Evolutionary conservation across 2,797 vertebrate species (phyloP).

Genomic region (Pantherophis alleghaniensis): DNA sequence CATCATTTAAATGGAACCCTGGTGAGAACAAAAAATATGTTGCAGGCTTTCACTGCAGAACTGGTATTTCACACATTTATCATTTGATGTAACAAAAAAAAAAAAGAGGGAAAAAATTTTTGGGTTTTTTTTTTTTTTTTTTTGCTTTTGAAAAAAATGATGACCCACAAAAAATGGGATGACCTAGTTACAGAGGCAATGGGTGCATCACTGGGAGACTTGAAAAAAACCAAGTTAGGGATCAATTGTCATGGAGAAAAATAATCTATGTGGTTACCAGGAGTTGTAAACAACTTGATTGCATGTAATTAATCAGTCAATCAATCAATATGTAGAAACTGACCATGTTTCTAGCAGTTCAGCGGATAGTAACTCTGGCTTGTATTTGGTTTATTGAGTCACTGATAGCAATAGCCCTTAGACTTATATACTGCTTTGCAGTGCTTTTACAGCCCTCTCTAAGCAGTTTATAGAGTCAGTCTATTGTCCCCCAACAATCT

Average conservation of each 20-base stretch:
- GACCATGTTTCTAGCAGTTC: background rate
- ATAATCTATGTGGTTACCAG: background rate
- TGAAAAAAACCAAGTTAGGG: background rate
- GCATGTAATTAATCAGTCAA: background rate
- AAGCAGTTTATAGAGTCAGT: no score
- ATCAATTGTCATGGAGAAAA: background rate
- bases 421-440: no score
- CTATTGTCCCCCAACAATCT: no score
- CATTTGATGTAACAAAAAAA: background rate
- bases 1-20: background rate
- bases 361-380: background rate
- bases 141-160: background rate
- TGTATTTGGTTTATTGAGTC: background rate
- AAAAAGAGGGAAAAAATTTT: background rate
- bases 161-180: background rate
- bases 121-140: no score
- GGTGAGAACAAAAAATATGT: background rate
- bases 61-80: background rate
- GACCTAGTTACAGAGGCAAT: background rate
- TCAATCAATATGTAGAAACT: background rate
- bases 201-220: background rate
- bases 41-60: background rate
- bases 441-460: no score
- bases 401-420: background rate
- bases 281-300: background rate